phyloP scores from a whole-genome alignment of 2,797 vertebrate genomes.

The Typhlichthys subterraneus region DNA sequence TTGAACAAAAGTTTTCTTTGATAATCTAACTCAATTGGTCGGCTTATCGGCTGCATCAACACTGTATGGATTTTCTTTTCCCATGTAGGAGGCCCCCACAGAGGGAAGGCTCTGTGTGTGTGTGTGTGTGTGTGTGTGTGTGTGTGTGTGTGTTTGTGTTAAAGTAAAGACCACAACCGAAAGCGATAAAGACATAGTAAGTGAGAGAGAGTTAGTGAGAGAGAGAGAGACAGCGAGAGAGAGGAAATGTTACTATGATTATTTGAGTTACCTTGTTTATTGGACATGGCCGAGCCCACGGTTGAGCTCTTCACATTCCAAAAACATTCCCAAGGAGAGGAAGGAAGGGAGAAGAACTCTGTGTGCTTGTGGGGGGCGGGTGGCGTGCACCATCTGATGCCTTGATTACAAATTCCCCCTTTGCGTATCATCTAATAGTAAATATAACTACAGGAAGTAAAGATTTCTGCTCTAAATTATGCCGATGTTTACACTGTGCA shows the following conservation, averaged over 20 bases:
- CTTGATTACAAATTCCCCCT: conserved; percentile 70
- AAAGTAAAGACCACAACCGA: background rate
- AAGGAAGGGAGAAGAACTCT: conserved; percentile 12
- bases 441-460: conserved; percentile 85
- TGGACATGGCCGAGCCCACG: conserved; percentile 63
- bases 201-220: conserved; percentile 11
- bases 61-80: conserved; percentile 51
- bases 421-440: conserved; percentile 65
- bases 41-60: conserved; percentile 66
- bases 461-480: conserved; percentile 83
- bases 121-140: conserved; percentile 16
- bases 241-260: conserved; percentile 55
- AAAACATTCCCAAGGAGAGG: conserved; percentile 67
- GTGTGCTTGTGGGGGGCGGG: conserved; percentile 22
- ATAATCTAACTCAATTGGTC: conserved; percentile 60
- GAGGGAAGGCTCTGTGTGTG: conserved; percentile 13
- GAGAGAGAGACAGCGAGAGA: background rate
- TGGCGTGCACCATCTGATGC: conserved; percentile 57
- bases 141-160: conserved; percentile 10
- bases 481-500: conserved; percentile 79
- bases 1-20: conserved; percentile 58
- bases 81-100: conserved; percentile 41
- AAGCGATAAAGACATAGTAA: background rate
- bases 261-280: conserved; percentile 75
- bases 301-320: conserved; percentile 67